These are phyloP conservation scores for Zosterops japonicus DNA, from an alignment of 2,113 vertebrate genomes.

Conservation along the genomic window DNA sequence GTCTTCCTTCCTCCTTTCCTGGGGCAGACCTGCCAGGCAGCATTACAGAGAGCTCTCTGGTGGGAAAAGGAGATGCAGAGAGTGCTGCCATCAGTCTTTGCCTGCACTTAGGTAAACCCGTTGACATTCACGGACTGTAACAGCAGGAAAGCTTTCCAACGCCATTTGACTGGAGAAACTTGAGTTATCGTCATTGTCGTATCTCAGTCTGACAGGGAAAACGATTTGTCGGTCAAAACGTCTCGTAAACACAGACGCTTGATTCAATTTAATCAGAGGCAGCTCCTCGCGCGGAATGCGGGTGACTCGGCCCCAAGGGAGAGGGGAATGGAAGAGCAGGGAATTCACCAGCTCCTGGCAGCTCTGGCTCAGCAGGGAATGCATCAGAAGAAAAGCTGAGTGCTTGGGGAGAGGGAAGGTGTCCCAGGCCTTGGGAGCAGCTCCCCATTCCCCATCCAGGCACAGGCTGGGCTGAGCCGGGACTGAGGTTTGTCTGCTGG, in stretches of 20 bases:
- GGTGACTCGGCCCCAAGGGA: neutral
- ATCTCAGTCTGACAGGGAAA: constrained; percentile 18
- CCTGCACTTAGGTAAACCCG: neutral
- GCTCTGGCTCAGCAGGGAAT: neutral
- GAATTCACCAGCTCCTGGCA: neutral
- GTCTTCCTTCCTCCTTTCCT: neutral
- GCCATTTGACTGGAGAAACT: constrained; percentile 32
- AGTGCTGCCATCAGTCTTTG: constrained; percentile 1
- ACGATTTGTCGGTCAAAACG: constrained; percentile 18
- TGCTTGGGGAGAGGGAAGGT: neutral
- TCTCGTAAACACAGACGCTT: neutral
- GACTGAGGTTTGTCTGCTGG: neutral
- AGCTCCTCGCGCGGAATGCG: neutral
- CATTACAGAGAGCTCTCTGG: neutral
- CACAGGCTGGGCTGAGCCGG: fast-evolving
- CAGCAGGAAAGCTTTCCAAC: constrained; percentile 33
- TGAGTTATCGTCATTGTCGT: neutral
- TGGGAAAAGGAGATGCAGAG: neutral
- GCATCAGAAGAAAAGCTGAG: neutral
- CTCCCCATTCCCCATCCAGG: neutral
- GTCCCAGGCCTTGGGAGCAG: neutral
- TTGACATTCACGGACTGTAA: neutral
- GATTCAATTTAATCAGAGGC: constrained; percentile 4
- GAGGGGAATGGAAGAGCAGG: neutral
- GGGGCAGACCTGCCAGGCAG: neutral